Evolutionary conservation across 2,888 invertebrate species (phyloP), one percentile per base, ranked within the genome.

Genomic region (Cloeon dipterum): DNA sequence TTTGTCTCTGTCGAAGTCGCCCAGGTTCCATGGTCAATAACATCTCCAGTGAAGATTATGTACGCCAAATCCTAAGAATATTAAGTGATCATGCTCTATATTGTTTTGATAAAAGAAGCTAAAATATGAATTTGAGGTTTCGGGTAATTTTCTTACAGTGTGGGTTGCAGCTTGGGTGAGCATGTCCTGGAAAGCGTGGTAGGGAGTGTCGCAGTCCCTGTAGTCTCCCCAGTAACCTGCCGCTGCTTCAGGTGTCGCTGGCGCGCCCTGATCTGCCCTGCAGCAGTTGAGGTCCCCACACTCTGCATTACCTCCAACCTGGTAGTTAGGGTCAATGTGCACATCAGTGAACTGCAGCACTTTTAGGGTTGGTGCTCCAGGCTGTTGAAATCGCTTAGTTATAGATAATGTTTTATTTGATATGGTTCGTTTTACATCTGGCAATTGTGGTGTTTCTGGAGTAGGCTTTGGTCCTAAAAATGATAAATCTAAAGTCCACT

Each of bases 11-110:
- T 57, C 0, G 72, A 68, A 3, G 88, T 88, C 45, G 71, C 70
- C 89, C 91, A 93, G n/a, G 83, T 66, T 42, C 75, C 73, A 50
- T 89, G 89, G 46, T 83, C 75, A 32, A 86, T 68, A 4, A 82
- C 66, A 50, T 91, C 91, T 2, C 91, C 91, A 14, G 88, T 81
- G 52, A 79, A 78, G 47, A 85, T 74, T 5, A 89, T 61, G 20
- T 66, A 63, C 43, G 72, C 70, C 18, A 73, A 57, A 26, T 72
- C 58, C 61, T 68, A 47, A 50, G 50, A 33, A 32, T 16, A 10
- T 21, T 5, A 21, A 8, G n/a, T n/a, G n/a, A n/a, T n/a, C n/a
- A n/a, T n/a, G n/a, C n/a, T 7, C 29, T n/a, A 11, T n/a, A 5
- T 14, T 5, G n/a, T 7, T 11, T 11, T 29, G 16, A 8, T 29